A percentile compares a stretch with the other conserved stretches of the same genome.
phyloP scores from a whole-genome alignment of 2,888 invertebrate species.

The Silvanus unidentatus region DNA sequence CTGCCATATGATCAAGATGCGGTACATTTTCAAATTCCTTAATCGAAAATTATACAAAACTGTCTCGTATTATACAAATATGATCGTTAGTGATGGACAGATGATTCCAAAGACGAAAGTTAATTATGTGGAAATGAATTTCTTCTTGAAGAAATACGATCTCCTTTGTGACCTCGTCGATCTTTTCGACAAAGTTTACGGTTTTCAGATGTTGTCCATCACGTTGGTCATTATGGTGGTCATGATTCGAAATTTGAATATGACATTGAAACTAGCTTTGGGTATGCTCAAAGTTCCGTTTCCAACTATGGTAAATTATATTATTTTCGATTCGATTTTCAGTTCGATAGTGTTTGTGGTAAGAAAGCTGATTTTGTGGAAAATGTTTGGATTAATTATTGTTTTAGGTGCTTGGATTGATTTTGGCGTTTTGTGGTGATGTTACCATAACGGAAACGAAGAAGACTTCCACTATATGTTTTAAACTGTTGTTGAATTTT shows the following conservation, averaged over 20 bases:
- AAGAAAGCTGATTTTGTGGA: neutral
- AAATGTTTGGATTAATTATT: neutral
- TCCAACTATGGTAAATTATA: too few species aligned
- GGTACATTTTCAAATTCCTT: neutral
- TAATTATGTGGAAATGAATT: slow-evolving; percentile 58
- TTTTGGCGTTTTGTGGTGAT: slow-evolving; percentile 12
- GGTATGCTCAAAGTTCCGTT: neutral
- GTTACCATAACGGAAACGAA: slow-evolving; percentile 13
- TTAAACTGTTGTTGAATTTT: slow-evolving; percentile 15
- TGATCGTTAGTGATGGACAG: neutral
- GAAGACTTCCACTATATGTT: slow-evolving; percentile 15
- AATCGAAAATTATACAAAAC: slow-evolving; percentile 1
- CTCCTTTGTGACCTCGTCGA: slow-evolving; percentile 15
- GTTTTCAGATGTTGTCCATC: slow-evolving; percentile 20
- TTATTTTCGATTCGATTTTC: neutral
- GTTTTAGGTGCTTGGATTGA: slow-evolving; percentile 12
- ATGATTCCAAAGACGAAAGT: slow-evolving; percentile 42
- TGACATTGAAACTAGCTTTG: neutral
- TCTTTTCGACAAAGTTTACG: slow-evolving; percentile 21
- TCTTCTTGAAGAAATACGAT: slow-evolving; percentile 18
- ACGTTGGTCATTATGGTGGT: neutral
- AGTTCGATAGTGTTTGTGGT: neutral
- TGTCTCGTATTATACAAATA: too few species aligned
- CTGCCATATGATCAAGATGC: neutral
- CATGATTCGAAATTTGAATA: neutral